A percentile compares a stretch with the other conserved stretches of the same genome.
Evolutionary conservation across 1,140 invertebrate genomes (phyloP).

Genomic region (Drosophila pectinifera): DNA sequence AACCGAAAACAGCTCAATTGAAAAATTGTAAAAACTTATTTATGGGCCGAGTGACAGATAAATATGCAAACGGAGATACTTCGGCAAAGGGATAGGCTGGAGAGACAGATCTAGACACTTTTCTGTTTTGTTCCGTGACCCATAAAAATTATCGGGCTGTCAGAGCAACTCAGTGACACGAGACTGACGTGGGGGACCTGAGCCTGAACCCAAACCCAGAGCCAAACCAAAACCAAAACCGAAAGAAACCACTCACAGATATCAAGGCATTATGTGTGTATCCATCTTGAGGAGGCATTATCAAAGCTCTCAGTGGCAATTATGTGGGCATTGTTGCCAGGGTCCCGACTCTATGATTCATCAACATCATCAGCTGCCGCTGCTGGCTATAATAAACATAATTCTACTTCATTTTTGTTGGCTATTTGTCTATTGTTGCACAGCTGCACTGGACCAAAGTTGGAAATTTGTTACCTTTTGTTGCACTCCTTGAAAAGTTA

Average conservation of each 20-base stretch:
- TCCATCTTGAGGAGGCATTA: constrained; percentile 39
- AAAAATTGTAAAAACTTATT: constrained; percentile 36
- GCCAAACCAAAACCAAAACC: neutral
- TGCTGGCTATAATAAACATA: constrained; percentile 48
- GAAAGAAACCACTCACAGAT: constrained; percentile 41
- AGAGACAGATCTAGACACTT: constrained; percentile 38
- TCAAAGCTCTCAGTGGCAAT: constrained; percentile 57
- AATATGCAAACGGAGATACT: constrained; percentile 16
- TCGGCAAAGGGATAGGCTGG: constrained; percentile 17
- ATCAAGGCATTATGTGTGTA: constrained; percentile 42
- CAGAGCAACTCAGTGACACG: constrained; percentile 38
- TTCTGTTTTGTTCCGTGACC: constrained; percentile 37
- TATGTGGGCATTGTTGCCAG: constrained; percentile 57
- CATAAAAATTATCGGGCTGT: constrained; percentile 57
- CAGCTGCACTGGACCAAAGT: constrained; percentile 35
- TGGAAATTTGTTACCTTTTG: constrained; percentile 34
- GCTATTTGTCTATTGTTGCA: constrained; percentile 38
- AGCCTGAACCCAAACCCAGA: neutral
- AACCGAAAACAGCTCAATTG: constrained; percentile 50
- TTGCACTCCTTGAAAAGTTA: constrained; percentile 49
- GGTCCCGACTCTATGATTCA: constrained; percentile 53
- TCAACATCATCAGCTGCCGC: constrained; percentile 55
- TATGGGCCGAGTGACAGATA: constrained; percentile 37
- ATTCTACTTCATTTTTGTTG: constrained; percentile 29
- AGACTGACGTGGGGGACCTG: constrained; percentile 23